Percentiles rank a stretch among this genome's conserved stretches.
phyloP scores from a whole-genome alignment of 2,888 invertebrate species.

The Barypeithes pellucidus region DNA sequence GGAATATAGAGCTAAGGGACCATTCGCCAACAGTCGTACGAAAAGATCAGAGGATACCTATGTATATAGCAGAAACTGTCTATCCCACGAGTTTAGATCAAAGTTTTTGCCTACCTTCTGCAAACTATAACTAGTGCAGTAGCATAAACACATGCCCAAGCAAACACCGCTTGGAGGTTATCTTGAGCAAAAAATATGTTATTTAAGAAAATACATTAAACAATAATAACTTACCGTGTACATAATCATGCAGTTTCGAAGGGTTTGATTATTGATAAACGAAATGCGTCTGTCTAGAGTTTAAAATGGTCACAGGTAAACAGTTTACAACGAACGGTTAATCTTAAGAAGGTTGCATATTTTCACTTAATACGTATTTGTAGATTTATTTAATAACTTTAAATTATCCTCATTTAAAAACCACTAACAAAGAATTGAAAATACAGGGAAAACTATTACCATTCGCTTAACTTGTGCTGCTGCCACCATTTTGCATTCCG shows the following conservation, averaged over 20 bases:
- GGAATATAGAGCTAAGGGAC: no score
- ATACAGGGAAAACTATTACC: background rate
- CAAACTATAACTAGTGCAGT: background rate
- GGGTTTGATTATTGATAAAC: slow-evolving; percentile 11
- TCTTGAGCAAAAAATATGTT: no score
- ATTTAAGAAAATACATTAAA: background rate
- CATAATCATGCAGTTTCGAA: slow-evolving; percentile 48
- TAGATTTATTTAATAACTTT: slow-evolving; percentile 11
- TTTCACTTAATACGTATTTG: slow-evolving; percentile 5
- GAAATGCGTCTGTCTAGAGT: slow-evolving; percentile 1
- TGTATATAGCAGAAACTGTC: no score
- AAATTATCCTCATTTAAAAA: background rate
- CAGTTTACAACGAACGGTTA: slow-evolving; percentile 13
- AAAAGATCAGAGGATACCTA: no score
- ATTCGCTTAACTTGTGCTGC: background rate
- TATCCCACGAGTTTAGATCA: no score
- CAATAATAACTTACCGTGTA: slow-evolving; percentile 48
- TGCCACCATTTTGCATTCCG: slow-evolving; percentile 24
- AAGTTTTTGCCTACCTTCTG: no score
- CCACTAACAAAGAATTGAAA: background rate
- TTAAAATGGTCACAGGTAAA: slow-evolving; percentile 24
- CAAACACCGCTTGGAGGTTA: no score
- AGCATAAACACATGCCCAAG: no score
- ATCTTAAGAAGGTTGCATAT: slow-evolving; percentile 12
- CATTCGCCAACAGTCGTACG: no score